Conservation (phyloP, 2,888 invertebrate species). For the Xestobium rufovillosum region DNA sequence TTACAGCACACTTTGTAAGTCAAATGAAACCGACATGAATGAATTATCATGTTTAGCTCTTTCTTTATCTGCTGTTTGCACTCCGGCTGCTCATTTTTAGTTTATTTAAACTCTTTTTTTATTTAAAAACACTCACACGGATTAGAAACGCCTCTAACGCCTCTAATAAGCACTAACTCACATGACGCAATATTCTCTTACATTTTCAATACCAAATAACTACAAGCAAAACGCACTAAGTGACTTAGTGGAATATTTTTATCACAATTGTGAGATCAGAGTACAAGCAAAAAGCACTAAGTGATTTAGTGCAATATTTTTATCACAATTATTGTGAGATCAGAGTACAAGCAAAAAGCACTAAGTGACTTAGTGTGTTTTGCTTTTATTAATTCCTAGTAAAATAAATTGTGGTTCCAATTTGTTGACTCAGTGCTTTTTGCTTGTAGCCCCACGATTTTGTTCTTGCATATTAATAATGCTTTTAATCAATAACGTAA, state of each 20-base stretch:
- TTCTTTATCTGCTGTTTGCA: slow-evolving; percentile 20
- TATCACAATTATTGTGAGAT: background rate
- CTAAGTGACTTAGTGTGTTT: slow-evolving; percentile 1
- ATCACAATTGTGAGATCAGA: background rate
- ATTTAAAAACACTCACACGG: background rate
- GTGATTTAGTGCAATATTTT: background rate
- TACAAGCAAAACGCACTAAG: background rate
- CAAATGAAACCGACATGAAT: slow-evolving; percentile 26
- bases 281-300: slow-evolving; percentile 2
- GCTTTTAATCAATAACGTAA: no score
- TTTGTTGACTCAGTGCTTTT: slow-evolving; percentile 1
- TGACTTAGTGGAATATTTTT: background rate
- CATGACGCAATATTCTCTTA: background rate
- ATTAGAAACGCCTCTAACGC: no score
- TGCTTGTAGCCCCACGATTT: background rate
- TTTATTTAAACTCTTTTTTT: background rate
- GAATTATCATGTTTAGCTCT: slow-evolving; percentile 20
- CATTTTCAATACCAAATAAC: background rate
- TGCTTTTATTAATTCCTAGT: background rate
- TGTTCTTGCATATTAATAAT: no score
- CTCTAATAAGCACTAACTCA: background rate
- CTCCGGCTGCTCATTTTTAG: slow-evolving; percentile 2
- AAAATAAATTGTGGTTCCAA: slow-evolving; percentile 1
- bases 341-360: slow-evolving; percentile 1
- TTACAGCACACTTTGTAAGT: slow-evolving; percentile 29